phyloP scores from a whole-genome alignment of 2,113 vertebrate species.

The Prionailurus bengalensis region DNA sequence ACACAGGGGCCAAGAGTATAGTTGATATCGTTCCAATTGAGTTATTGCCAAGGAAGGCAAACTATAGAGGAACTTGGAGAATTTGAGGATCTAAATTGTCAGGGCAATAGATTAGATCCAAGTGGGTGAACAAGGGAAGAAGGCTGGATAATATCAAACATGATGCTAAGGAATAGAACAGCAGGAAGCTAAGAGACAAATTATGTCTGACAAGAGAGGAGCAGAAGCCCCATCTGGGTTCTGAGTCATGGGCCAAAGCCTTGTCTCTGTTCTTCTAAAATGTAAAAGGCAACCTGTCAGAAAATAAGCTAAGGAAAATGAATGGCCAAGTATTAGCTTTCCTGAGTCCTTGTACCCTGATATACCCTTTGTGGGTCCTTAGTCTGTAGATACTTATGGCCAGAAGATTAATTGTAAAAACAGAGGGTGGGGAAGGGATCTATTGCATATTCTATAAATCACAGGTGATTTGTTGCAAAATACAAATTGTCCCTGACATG shows the following conservation, averaged over 20 bases:
- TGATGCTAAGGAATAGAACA: background rate
- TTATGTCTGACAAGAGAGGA: conserved; percentile 37
- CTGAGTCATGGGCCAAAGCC: background rate
- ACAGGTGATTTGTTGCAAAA: background rate
- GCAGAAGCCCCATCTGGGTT: conserved; percentile 48
- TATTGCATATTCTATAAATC: background rate
- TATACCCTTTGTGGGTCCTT: background rate
- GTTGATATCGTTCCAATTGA: background rate
- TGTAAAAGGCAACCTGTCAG: conserved; percentile 28
- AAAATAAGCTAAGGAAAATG: background rate
- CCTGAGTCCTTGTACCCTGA: background rate
- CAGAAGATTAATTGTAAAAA: background rate
- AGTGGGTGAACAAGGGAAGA: conserved; percentile 30
- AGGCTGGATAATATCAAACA: conserved; percentile 40
- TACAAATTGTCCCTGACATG: background rate
- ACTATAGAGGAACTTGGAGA: background rate
- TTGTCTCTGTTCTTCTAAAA: background rate
- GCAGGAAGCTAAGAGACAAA: conserved; percentile 61
- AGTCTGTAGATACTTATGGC: background rate
- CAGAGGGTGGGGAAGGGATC: background rate
- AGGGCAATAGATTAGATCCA: conserved; percentile 52
- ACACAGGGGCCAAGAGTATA: conserved; percentile 53
- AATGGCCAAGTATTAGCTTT: background rate
- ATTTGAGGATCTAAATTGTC: conserved; percentile 40
- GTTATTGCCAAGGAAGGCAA: conserved; percentile 60